Evolutionary conservation across 2,113 vertebrate genomes (phyloP).

Genomic region (Callaeas wilsoni): DNA sequence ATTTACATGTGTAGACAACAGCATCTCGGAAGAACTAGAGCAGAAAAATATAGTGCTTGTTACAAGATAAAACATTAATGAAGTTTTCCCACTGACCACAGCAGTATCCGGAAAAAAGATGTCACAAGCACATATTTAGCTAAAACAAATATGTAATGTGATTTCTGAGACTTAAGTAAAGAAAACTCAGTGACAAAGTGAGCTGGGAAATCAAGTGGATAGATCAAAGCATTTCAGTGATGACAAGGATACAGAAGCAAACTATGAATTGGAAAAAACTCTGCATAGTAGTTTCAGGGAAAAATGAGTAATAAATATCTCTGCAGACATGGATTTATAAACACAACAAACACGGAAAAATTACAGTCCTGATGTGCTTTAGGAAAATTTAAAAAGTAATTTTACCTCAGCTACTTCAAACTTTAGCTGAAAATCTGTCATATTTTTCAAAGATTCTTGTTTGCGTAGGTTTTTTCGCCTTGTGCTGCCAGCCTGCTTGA

Average conservation of each 20-base stretch:
- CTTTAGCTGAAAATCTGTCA: constrained; percentile 81
- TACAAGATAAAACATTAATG: neutral
- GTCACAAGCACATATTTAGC: neutral
- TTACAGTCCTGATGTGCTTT: neutral
- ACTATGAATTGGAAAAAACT: neutral
- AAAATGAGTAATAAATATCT: neutral
- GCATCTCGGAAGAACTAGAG: neutral
- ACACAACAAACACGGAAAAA: neutral
- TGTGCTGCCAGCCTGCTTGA: constrained; percentile 33
- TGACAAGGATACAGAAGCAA: neutral
- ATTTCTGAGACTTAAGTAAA: neutral
- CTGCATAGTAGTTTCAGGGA: neutral
- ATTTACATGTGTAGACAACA: neutral
- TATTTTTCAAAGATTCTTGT: constrained; percentile 83
- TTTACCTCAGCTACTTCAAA: constrained; percentile 92
- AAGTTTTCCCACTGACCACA: neutral
- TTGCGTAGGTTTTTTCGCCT: constrained; percentile 68
- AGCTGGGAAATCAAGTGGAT: neutral
- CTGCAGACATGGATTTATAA: neutral
- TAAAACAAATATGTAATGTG: neutral
- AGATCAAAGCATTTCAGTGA: neutral
- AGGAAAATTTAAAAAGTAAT: neutral
- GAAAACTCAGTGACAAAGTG: neutral
- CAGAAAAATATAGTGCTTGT: neutral
- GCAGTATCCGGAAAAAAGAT: neutral